Evolutionary conservation across 2,797 vertebrate species (phyloP).

Genomic region (Spinus pinus): DNA sequence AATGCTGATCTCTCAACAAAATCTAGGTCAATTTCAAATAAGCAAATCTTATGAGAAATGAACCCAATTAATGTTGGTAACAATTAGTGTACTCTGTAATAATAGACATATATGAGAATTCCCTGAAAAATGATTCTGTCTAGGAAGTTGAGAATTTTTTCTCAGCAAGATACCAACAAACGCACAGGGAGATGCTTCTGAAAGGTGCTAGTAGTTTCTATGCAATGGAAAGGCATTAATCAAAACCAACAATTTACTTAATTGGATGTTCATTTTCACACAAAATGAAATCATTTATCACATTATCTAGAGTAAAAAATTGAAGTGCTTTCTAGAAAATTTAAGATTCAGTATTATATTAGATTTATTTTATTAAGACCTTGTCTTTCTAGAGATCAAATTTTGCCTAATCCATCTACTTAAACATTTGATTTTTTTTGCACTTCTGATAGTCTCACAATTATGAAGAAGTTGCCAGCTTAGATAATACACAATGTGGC

Average conservation of each 20-base stretch:
- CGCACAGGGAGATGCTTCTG: neutral
- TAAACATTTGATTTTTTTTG: neutral
- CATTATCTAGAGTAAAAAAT: neutral
- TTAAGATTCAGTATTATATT: neutral
- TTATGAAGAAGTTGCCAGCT: neutral
- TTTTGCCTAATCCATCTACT: neutral
- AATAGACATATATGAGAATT: neutral
- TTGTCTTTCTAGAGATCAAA: neutral
- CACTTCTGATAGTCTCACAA: neutral
- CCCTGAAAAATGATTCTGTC: neutral
- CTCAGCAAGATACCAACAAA: neutral
- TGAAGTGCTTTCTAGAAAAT: neutral
- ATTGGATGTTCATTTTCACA: neutral
- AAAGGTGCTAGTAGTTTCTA: neutral
- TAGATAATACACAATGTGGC: neutral
- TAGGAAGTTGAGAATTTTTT: neutral
- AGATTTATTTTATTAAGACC: neutral
- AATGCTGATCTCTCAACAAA: neutral
- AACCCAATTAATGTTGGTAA: slow-evolving; percentile 45
- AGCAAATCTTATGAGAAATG: slow-evolving; percentile 56
- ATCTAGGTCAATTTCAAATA: slow-evolving; percentile 51
- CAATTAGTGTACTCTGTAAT: slow-evolving; percentile 27
- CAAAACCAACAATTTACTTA: neutral
- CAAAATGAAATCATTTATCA: neutral
- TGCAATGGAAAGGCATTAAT: neutral